A percentile compares a stretch with the other conserved stretches of the same genome.
Conservation (phyloP, 2,113 vertebrate species). For the Datnioides undecimradiatus region DNA sequence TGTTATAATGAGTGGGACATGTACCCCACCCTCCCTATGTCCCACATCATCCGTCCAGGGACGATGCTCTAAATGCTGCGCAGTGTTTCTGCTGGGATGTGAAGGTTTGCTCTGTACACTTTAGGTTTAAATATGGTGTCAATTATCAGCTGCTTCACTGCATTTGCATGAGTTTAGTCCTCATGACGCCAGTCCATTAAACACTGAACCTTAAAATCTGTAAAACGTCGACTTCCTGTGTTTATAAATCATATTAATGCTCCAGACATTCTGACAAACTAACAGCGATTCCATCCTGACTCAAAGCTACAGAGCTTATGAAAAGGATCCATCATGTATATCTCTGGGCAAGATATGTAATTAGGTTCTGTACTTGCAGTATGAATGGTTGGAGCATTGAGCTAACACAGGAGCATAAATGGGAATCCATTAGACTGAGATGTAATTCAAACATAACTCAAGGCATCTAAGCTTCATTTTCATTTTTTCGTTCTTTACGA, state of each 20-base stretch:
- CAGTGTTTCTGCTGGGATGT: background rate
- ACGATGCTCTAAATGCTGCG: background rate
- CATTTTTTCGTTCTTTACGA: background rate
- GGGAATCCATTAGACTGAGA: constrained; percentile 43
- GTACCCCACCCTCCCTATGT: too few relatives aligned
- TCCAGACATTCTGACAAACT: background rate
- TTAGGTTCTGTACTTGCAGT: constrained; percentile 14
- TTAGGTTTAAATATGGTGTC: background rate
- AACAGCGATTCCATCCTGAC: background rate
- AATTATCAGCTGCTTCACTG: background rate
- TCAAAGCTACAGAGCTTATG: constrained; percentile 30
- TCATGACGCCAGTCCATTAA: background rate
- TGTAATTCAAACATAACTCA: constrained; percentile 39
- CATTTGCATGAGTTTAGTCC: background rate
- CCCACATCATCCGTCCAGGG: too few relatives aligned
- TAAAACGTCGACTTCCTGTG: background rate
- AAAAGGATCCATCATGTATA: constrained; percentile 61
- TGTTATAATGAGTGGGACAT: background rate
- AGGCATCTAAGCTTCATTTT: constrained; percentile 19
- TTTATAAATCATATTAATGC: background rate
- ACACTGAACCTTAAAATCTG: background rate
- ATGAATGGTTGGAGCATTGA: background rate
- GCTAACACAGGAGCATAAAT: constrained; percentile 9
- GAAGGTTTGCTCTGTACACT: background rate
- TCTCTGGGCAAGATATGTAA: constrained; percentile 46